Evolutionary conservation across 2,797 vertebrate species (phyloP), one percentile per base, ranked within the genome.

Genomic region (Enteromius trimaculatus): DNA sequence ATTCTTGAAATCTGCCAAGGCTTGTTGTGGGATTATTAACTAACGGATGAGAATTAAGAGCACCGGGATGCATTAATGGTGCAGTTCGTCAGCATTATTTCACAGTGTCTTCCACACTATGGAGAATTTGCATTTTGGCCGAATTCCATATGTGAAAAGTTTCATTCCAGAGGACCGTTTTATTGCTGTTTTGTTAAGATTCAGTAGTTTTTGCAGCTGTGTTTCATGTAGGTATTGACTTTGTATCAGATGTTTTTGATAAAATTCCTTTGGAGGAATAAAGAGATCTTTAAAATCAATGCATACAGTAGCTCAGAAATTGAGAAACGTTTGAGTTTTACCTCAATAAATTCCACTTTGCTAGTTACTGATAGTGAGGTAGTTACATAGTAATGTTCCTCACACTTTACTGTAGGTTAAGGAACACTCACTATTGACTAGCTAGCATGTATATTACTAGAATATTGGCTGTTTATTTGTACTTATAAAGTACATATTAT

Each of bases 21-120:
- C 77, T 62, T 86, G 82, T 77, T 80, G 86, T 55, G 71, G 76
- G 79, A 82, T 87, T 87, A 86, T 78, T 84, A 87, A 77, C 64
- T 65, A 80, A 74, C 8, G 31, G 31, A 51, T 42, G 74, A 69
- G 78, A 62, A 74, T 80, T 47, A 77, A 70, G 85, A 64, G 65
- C 79, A 60, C 76, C 26, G 65, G 39, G 65, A 60, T 71, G 62
- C 85, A 85, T 76, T 51, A 44, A 83, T 85, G 81, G 53, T 31
- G 69, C 53, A 34, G 62, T 64, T 78, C 14, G n/a, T 62, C 62
- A 58, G 47, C 53, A 49, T 68, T 79, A 39, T 75, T 82, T 62
- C 16, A 79, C 74, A 70, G 44, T 66, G 60, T 74, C 75, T 81
- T 70, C 14, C 66, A 62, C 53, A n/a, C 44, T 39, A 21, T 62